Base-by-base conservation (phyloP, 2,888 invertebrate genomes). In the Campoplex nolae region DNA sequence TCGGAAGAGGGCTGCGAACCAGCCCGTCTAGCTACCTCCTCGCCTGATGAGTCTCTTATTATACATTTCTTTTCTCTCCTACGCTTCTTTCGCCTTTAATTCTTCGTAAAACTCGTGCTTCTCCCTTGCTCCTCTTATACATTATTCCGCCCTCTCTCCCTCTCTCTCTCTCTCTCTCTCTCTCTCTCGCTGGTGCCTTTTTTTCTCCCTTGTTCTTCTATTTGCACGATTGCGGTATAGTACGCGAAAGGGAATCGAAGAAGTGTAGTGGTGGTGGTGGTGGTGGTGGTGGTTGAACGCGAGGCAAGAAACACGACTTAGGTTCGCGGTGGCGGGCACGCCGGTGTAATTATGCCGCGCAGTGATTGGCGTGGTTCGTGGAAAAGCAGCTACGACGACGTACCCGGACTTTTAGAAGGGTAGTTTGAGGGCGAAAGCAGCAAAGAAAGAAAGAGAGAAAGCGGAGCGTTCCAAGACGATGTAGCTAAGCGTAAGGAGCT, bases 341-440 rank as follows among this genome's bases (percentile, higher is more conserved):
- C 89, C 90, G 91, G 91, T 93, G 93, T 93, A 93, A 93, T 93
- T 93, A 93, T 93, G 93, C 93, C 93, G 93, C 92, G 92, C 93
- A 92, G 93, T 93, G 93, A 93, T 93, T 93, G 93, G 93, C 93
- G 93, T 93, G 93, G 93, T 93, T 93, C 93, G 91, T 93, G 93
- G 93, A 93, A 93, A 91, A 91, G 91, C 89, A 82, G 87, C 77
- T 67, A 68, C 78, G 84, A 85, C 84, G 76, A 79, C 56, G 65
- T 74, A 70, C 74, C 73, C 79, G 62, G 67, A n/a, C 76, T 51
- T 68, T 76, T 56, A 81, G 84, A 68, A 74, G 87, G 83, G 84
- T 83, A 70, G 82, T 82, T 84, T 88, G 83, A 89, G 88, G 88
- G 87, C 83, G 88, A 85, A 83, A 74, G 79, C 68, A 74, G 80